phyloP scores from a whole-genome alignment of 2,113 vertebrate genomes.

The Larimichthys polyactis region DNA sequence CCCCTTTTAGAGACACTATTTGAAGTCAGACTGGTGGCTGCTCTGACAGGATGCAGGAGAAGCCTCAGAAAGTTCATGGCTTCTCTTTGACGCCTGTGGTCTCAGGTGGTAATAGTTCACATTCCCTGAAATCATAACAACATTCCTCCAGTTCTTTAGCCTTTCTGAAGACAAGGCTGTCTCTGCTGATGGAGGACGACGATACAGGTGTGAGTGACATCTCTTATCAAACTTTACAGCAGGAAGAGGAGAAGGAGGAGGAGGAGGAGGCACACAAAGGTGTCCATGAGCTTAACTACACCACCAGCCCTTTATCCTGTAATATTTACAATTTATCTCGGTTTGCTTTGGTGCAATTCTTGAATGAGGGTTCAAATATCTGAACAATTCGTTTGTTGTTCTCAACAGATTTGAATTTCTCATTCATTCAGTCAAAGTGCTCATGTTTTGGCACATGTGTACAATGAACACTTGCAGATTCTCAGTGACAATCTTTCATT shows the following conservation, averaged over 20 bases:
- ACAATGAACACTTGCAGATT: no score
- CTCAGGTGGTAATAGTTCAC: constrained; percentile 36
- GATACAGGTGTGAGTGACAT: constrained; percentile 52
- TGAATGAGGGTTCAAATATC: no score
- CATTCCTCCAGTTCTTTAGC: constrained; percentile 47
- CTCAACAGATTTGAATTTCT: no score
- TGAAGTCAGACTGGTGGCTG: neutral
- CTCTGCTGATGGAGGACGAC: constrained; percentile 35
- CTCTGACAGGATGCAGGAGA: constrained; percentile 3
- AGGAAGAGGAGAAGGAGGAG: constrained; percentile 1
- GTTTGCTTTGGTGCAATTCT: no score
- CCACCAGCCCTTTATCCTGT: no score
- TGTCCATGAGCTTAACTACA: neutral
- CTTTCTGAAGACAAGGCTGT: constrained; percentile 20
- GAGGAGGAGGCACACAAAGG: neutral
- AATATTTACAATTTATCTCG: neutral
- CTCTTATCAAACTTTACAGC: constrained; percentile 11
- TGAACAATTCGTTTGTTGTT: no score
- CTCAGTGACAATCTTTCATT: no score
- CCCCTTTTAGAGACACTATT: no score
- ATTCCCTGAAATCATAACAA: constrained; percentile 70
- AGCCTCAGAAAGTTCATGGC: constrained; percentile 5
- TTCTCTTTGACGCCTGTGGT: constrained; percentile 31
- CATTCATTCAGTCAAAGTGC: no score
- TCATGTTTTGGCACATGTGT: no score